Evolutionary conservation across 2,113 vertebrate species (phyloP), one percentile per base, ranked within the genome.

Genomic region (Pteruthius melanotis): DNA sequence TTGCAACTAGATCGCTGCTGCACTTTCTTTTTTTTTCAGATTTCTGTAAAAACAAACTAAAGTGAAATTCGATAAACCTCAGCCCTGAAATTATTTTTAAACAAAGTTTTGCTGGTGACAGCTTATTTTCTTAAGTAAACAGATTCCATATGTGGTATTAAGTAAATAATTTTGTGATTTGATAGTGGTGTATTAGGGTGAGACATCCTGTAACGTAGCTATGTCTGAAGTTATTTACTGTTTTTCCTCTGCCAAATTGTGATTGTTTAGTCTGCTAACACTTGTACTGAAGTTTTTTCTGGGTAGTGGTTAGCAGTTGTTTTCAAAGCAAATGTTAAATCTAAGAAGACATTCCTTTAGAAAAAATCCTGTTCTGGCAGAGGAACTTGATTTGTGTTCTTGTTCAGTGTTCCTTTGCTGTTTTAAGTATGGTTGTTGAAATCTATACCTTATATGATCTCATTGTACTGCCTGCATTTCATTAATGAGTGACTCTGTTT

Each of bases 401-500:
- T 98, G 98, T 99, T 98, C 97, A 88, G 90, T 99, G 97, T 98
- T 98, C 97, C 98, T 98, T 98, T 98, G 97, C 98, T 98, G 97
- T 97, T 98, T 98, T 98, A 98, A 98, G 98, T 98, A 95, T 97
- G 98, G 98, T 98, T 99, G 99, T 98, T 99, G 99, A 99, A 99
- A 99, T 98, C 98, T 98, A 98, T 99, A 98, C 98, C 98, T 98
- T 98, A 98, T 97, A 98, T 99, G 99, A 99, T 98, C 99, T 99
- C 99, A 99, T 98, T 98, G 97, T 98, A 89, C 97, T 97, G 99
- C 98, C 99, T 99, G 99, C 97, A 97, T 99, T 99, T 99, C 99
- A 99, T 99, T 99, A 99, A 99, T 99, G 98, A 98, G 98, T 98
- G 97, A 98, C 98, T 98, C 98, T 99, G 98, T 98, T 98, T 98